Percentiles rank a stretch among this genome's conserved stretches.
These are phyloP conservation scores for Leucozona laternaria DNA, from an alignment of 2,888 invertebrate genomes.

Conservation along the genomic window DNA sequence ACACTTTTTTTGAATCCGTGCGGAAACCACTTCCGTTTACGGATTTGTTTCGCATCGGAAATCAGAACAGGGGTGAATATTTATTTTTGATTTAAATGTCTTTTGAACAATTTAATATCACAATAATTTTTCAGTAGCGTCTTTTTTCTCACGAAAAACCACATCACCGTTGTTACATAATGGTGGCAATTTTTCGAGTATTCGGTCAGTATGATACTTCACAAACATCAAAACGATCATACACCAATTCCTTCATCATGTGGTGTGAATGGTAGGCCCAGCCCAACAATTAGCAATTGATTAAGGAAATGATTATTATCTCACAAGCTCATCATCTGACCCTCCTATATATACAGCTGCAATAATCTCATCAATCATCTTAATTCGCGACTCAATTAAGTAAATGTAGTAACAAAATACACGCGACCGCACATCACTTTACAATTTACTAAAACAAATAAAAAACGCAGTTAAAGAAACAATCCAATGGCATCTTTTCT, in stretches of 20 bases:
- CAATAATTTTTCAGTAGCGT: too few relatives aligned
- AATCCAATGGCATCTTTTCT: conserved; percentile 64
- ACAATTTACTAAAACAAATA: conserved; percentile 30
- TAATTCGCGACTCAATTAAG: conserved; percentile 64
- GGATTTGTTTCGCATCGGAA: too few relatives aligned
- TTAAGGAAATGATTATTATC: conserved; percentile 58
- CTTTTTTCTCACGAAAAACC: too few relatives aligned
- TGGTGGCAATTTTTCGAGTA: too few relatives aligned
- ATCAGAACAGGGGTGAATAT: too few relatives aligned
- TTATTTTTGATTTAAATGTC: too few relatives aligned
- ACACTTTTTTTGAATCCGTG: too few relatives aligned
- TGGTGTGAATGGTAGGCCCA: background rate
- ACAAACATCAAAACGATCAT: background rate
- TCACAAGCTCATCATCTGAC: conserved; percentile 28
- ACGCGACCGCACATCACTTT: conserved; percentile 32
- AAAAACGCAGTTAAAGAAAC: conserved; percentile 13
- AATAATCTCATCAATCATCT: conserved; percentile 56
- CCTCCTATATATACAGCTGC: conserved; percentile 14
- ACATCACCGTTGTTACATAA: too few relatives aligned
- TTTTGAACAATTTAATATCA: too few relatives aligned
- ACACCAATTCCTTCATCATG: background rate
- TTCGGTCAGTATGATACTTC: background rate
- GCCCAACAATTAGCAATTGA: conserved; percentile 39
- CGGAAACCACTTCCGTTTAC: too few relatives aligned
- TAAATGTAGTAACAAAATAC: conserved; percentile 20